Evolutionary conservation across 2,113 vertebrate genomes (phyloP).

Genomic region (Rhegmatorhina hoffmannsi): DNA sequence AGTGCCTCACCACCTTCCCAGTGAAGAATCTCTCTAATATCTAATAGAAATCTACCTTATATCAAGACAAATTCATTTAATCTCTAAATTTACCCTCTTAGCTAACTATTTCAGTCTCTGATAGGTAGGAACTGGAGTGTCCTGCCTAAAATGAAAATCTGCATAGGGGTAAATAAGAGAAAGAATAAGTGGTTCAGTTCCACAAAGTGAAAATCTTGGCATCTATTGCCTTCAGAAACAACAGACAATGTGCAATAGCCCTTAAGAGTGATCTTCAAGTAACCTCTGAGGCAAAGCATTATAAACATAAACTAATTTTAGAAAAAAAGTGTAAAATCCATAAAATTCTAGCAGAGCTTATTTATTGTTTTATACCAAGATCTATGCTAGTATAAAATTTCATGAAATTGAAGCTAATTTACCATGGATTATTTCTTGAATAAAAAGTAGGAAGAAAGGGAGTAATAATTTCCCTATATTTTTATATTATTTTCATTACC

Average conservation of each 20-base stretch:
- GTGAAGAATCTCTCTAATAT: neutral
- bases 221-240: neutral
- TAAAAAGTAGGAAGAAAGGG: conserved; percentile 25
- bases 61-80: neutral
- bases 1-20: neutral
- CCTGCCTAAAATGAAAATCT: neutral
- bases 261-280: neutral
- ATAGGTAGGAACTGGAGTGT: neutral
- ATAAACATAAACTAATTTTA: conserved; percentile 13
- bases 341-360: conserved; percentile 11
- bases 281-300: conserved; percentile 4
- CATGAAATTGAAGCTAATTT: conserved; percentile 3
- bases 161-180: neutral
- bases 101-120: neutral
- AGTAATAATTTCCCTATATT: conserved; percentile 14
- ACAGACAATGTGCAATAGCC: neutral
- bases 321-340: neutral
- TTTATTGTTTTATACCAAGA: conserved; percentile 14
- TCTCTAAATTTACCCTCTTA: neutral
- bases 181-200: neutral
- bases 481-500: conserved; percentile 29
- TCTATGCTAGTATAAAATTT: conserved; percentile 19
- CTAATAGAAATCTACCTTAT: neutral
- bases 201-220: neutral
- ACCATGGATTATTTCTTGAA: neutral